Percentiles rank a stretch among this genome's conserved stretches.
phyloP scores from a whole-genome alignment of 2,797 vertebrate genomes.

The Hylomyscus alleni region DNA sequence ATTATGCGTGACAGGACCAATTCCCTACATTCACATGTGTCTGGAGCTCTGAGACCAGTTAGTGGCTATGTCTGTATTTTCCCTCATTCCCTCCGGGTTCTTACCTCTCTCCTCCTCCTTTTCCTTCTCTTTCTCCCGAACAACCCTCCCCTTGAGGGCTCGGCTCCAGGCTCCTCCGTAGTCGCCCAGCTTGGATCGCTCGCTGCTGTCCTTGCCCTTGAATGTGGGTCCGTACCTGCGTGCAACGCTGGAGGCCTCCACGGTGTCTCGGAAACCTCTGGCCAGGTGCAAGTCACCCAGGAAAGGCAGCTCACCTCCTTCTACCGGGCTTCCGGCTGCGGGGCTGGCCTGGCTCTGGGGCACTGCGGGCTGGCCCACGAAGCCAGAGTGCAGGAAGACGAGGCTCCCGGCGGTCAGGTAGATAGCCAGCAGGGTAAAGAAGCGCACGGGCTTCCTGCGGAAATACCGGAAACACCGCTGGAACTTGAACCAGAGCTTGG shows the following conservation, averaged over 20 bases:
- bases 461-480: conserved; percentile 97
- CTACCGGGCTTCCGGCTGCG: conserved; percentile 74
- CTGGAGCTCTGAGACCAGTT: not conserved
- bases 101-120: conserved; percentile 33
- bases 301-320: conserved; percentile 87
- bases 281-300: conserved; percentile 88
- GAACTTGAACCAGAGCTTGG: conserved; percentile 95
- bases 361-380: conserved; percentile 89
- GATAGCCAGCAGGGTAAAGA: conserved; percentile 96
- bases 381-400: conserved; percentile 95
- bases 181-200: conserved; percentile 88
- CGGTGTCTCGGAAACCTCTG: conserved; percentile 90
- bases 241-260: conserved; percentile 77
- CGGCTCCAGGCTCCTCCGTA: conserved; percentile 91
- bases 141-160: conserved; percentile 91
- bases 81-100: not conserved
- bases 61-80: too few relatives aligned
- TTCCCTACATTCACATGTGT: accelerated
- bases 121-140: conserved; percentile 94
- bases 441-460: conserved; percentile 95
- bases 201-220: conserved; percentile 89
- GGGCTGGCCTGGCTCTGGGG: conserved; percentile 82
- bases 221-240: conserved; percentile 93
- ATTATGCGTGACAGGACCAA: accelerated
- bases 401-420: conserved; percentile 97